Evolutionary conservation across 2,113 vertebrate genomes (phyloP).

Genomic region (Charadrius vociferus): DNA sequence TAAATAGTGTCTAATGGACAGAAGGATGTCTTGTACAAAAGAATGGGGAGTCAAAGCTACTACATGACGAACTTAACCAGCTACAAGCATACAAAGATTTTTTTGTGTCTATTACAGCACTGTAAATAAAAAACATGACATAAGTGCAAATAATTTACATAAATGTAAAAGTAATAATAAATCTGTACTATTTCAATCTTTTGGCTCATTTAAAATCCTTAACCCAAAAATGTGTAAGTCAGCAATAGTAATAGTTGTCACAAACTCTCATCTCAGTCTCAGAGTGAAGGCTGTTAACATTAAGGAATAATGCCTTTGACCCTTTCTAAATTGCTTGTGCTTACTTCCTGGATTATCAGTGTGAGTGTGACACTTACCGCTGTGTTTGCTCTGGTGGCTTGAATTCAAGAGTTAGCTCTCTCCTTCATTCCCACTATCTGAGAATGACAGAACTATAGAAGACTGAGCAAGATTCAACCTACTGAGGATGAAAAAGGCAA

Average conservation of each 20-base stretch:
- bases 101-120: neutral
- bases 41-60: neutral
- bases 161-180: neutral
- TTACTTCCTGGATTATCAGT: neutral
- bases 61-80: neutral
- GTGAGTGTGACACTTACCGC: neutral
- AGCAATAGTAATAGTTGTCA: neutral
- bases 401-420: neutral
- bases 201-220: neutral
- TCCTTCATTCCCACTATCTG: neutral
- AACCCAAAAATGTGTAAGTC: neutral
- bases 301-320: neutral
- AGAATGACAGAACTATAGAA: neutral
- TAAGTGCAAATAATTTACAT: neutral
- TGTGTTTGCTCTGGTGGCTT: neutral
- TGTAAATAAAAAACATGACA: neutral
- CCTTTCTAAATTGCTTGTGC: neutral
- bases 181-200: neutral
- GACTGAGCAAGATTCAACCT: neutral
- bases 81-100: neutral
- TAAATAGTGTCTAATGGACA: neutral
- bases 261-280: neutral
- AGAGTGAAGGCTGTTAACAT: neutral
- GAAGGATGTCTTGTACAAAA: neutral
- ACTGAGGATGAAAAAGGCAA: neutral